Evolutionary conservation across 2,113 vertebrate genomes (phyloP), one percentile per base, ranked within the genome.

Genomic region (Probosciger aterrimus): DNA sequence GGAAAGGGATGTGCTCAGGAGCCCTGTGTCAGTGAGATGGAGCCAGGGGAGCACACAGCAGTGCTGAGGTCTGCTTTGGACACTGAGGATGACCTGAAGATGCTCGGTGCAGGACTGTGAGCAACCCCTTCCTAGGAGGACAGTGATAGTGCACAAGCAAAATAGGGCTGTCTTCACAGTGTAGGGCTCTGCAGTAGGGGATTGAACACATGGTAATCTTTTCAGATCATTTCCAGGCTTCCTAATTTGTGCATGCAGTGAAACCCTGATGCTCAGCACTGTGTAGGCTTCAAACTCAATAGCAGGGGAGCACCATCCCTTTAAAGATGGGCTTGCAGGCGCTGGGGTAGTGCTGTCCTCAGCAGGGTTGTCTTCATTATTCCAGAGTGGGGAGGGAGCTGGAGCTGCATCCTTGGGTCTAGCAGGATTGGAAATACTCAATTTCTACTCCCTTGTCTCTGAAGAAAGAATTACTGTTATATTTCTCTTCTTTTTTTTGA

Each of bases 21-120:
- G 49, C n/a, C 8, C 63, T 6, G 57, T 9, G 20, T 18, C 44
- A 28, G 10, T 0, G 1, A 46, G 53, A 22, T 2, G 0, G 86
- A 70, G 49, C 55, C 5, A 0, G 47, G 8, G 0, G 5, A 15
- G 50, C 76, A 41, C 25, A 18, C 3, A 1, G 62, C 39, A 35
- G n/a, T 18, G 27, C 49, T 49, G 17, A 46, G 11, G 9, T 33
- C 76, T 53, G 52, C 52, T 46, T 3, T 27, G 31, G 31, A 20
- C 1, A 2, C 60, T 39, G 70, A 37, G 55, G 39, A 8, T 30
- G n/a, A 16, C 11, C 55, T 43, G 39, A 14, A 50, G 50, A 10
- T 43, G 25, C 0, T 53, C n/a, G 33, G 24, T 14, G 62, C 86
- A 55, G 53, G 15, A 5, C 77, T 65, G 44, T 8, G 68, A 52